Evolutionary conservation across 1,140 invertebrate species (phyloP).

Genomic region (Rhyzopertha dominica): DNA sequence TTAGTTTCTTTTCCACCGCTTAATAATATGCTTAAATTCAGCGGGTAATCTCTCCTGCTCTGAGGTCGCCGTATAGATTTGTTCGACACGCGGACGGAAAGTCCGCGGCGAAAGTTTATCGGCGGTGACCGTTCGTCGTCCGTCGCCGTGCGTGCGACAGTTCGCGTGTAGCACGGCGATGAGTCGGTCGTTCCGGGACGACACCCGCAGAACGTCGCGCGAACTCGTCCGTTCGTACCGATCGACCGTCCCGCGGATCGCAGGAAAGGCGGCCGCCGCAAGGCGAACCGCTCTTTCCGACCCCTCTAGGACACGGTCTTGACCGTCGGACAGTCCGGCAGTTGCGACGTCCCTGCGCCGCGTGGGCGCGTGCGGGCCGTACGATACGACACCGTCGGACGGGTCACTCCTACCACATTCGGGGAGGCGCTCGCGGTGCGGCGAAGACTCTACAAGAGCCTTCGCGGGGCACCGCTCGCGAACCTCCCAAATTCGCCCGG

Average conservation of each 20-base stretch:
- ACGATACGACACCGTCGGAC: too few species aligned
- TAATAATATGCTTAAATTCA: conserved; percentile 85
- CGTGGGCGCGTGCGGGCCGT: neutral
- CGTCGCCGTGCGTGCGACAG: conserved; percentile 57
- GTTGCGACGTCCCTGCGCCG: conserved; percentile 4
- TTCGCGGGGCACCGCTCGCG: too few species aligned
- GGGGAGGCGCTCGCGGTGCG: too few species aligned
- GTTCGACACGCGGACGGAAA: conserved; percentile 32
- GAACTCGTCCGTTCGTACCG: neutral
- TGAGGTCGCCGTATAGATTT: conserved; percentile 36
- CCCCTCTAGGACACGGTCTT: too few species aligned
- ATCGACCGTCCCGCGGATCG: neutral
- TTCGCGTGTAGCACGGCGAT: conserved; percentile 60
- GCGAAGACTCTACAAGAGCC: too few species aligned
- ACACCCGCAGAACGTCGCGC: conserved; percentile 30
- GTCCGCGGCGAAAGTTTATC: conserved; percentile 24
- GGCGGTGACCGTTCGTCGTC: neutral
- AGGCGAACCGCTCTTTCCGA: too few species aligned
- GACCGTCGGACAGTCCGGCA: conserved; percentile 6
- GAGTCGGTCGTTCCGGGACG: conserved; percentile 48
- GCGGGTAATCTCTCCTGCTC: conserved; percentile 61
- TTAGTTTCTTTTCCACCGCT: conserved; percentile 91
- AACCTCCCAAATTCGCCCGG: too few species aligned
- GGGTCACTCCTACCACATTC: too few species aligned
- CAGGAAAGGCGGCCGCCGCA: too few species aligned